Conservation (phyloP, 2,797 vertebrate genomes). For the Chiroxiphia lanceolata region DNA sequence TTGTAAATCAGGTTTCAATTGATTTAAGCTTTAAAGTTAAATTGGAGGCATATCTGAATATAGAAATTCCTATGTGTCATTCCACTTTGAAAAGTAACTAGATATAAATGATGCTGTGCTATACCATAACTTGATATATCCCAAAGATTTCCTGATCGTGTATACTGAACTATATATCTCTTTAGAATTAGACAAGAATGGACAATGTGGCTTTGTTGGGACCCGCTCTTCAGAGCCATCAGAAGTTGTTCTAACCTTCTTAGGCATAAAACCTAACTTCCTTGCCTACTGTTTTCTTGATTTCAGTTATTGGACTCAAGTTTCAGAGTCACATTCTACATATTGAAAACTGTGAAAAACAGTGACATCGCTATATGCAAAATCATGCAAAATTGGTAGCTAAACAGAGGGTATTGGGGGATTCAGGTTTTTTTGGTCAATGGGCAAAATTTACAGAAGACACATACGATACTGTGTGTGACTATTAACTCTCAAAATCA, state of each 20-base stretch:
- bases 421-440: neutral
- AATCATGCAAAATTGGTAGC: neutral
- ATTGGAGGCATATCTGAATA: constrained; percentile 15
- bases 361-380: neutral
- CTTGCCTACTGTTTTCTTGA: neutral
- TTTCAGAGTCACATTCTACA: neutral
- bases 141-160: neutral
- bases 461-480: fast-evolving
- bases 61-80: constrained; percentile 1
- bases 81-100: neutral
- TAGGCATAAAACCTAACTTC: neutral
- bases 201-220: neutral
- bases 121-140: neutral
- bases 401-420: neutral
- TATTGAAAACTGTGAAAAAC: neutral
- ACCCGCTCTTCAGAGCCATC: neutral
- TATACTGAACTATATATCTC: neutral
- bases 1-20: constrained; percentile 49
- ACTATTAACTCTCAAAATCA: neutral
- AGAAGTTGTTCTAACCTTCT: neutral
- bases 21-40: constrained; percentile 63
- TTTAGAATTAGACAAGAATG: neutral
- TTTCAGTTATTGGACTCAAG: neutral
- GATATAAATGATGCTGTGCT: neutral
- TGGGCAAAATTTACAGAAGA: neutral